Percentiles rank a stretch among this genome's conserved stretches.
Evolutionary conservation across 1,140 invertebrate genomes (phyloP).

Genomic region (Meloidogyne chitwoodi): DNA sequence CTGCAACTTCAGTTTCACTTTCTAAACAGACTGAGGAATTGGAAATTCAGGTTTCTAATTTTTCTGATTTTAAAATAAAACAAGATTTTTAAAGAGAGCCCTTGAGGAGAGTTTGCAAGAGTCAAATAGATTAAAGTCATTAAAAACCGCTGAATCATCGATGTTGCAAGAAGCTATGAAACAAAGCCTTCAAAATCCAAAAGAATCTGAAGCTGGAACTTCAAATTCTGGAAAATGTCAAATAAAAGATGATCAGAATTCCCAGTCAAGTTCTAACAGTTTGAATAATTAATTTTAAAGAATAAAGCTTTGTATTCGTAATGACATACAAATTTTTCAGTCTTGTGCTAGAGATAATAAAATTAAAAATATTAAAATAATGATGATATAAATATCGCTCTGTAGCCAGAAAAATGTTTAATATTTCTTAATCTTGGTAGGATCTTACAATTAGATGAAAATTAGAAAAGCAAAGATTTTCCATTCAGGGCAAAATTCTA

Average conservation of each 20-base stretch:
- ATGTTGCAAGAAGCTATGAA: constrained; percentile 9
- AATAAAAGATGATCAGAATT: constrained; percentile 10
- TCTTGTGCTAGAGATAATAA: not conserved
- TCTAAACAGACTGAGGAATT: constrained; percentile 16
- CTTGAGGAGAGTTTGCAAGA: constrained; percentile 23
- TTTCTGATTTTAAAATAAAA: constrained; percentile 7
- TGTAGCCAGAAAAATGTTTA: not conserved
- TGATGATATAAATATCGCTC: too few relatives aligned
- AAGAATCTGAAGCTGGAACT: not conserved
- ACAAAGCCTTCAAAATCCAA: not conserved
- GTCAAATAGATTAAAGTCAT: constrained; percentile 5
- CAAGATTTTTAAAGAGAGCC: constrained; percentile 18
- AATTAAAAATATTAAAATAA: not conserved
- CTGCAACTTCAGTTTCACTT: not conserved
- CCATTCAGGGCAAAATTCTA: too few relatives aligned
- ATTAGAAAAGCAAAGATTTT: too few relatives aligned
- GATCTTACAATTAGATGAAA: too few relatives aligned
- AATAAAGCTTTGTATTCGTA: not conserved
- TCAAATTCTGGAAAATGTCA: not conserved
- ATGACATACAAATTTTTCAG: not conserved
- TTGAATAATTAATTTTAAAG: not conserved
- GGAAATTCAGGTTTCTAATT: constrained; percentile 6
- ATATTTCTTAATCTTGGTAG: too few relatives aligned
- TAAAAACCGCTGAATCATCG: not conserved
- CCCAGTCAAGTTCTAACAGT: constrained; percentile 8